phyloP scores from a whole-genome alignment of 2,888 invertebrate species.

The Liposcelis brunnea region DNA sequence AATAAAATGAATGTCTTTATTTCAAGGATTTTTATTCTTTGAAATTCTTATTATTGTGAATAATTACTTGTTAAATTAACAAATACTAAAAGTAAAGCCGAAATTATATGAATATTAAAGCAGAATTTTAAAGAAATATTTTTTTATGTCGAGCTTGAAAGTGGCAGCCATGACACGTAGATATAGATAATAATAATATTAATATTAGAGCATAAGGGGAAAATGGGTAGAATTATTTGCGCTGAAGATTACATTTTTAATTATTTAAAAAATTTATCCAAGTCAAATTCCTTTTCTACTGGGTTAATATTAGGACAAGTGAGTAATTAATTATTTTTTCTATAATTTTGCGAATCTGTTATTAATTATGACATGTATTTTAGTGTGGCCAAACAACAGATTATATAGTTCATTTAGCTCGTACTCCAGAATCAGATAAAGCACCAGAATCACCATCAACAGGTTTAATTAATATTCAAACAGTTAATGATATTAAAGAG shows the following conservation, averaged over 20 bases:
- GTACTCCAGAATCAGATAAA: conserved; percentile 42
- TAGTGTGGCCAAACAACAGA: conserved; percentile 36
- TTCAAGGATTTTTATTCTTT: no score
- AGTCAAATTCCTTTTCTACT: conserved; percentile 43
- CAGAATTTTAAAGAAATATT: no score
- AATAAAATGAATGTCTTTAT: no score
- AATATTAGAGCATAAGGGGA: conserved; percentile 4
- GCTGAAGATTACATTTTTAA: conserved; percentile 49
- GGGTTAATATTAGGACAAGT: conserved; percentile 72
- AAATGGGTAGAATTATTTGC: conserved; percentile 49
- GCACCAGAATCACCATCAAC: conserved; percentile 9
- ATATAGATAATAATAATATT: no score
- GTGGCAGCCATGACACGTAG: no score
- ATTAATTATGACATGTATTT: not conserved
- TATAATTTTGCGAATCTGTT: not conserved
- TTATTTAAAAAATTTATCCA: conserved; percentile 46
- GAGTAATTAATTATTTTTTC: conserved; percentile 19
- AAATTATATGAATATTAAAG: no score
- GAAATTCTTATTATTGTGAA: no score
- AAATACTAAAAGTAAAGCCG: no score
- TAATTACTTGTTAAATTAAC: no score
- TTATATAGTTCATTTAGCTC: conserved; percentile 61
- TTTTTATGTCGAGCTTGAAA: no score
- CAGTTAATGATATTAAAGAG: conserved; percentile 41
- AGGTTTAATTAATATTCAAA: conserved; percentile 26